Base-by-base conservation (phyloP, 2,888 invertebrate species). In the Ennomos erosarius region DNA sequence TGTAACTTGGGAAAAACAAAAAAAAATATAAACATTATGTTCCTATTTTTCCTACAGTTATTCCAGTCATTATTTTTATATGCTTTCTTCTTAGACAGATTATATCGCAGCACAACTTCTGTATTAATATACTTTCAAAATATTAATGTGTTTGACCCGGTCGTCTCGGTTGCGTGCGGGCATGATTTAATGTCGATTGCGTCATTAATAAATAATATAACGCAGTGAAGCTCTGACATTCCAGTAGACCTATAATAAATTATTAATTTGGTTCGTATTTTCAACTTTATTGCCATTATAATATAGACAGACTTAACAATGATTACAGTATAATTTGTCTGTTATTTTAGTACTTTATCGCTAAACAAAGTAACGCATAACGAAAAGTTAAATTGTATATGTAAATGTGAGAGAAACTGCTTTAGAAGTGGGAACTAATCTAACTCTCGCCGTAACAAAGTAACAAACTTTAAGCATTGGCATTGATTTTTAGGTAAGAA, bases 381-480 rank as follows among this genome's bases (percentile, higher is more conserved):
- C 38, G 46, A 64, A 76, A 88, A 88, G 79, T 88, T 88, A 82
- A 73, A 87, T 88, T 87, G 82, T 79, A 73, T 84, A 86, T 83
- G 82, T 81, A 84, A 88, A 88, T 85, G 76, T 77, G 48, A 74
- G 74, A 71, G 65, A 68, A 80, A 78, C 76, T 72, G 74, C 74
- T 82, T 77, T 56, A 70, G 55, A 80, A 81, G 73, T 71, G 70
- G 50, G 64, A 63, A 64, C 63, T 65, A 59, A 75, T 79, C 70
- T 65, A 71, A 72, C 63, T 73, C 62, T 54, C 50, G 63, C 67
- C 50, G 62, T 65, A 62, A 66, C 59, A 66, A 61, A 69, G 59
- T 60, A 9, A 53, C 36, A 45, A 64, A 55, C 54, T 60, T 77
- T 73, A 73, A 68, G 64, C 69, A 70, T 63, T 67, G 58, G 71